Evolutionary conservation across 2,113 vertebrate genomes (phyloP).

Genomic region (Anser brachyrhynchus): DNA sequence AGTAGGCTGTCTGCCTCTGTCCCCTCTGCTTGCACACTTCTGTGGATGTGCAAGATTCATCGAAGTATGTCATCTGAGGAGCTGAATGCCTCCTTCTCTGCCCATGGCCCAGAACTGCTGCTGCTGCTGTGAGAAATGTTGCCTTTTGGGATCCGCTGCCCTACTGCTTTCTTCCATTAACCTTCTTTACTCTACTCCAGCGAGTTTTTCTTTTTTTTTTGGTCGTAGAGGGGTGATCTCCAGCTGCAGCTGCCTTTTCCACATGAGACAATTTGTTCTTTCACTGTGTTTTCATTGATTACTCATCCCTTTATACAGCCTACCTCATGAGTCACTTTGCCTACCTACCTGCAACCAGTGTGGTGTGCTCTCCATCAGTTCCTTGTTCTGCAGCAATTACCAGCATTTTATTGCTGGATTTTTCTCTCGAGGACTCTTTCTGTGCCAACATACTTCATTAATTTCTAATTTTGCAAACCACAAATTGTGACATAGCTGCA

Average conservation of each 20-base stretch:
- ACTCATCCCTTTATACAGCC: slow-evolving; percentile 30
- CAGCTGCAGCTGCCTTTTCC: not conserved
- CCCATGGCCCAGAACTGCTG: not conserved
- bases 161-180: not conserved
- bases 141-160: not conserved
- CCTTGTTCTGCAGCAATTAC: not conserved
- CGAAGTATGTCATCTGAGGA: not conserved
- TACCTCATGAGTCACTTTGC: slow-evolving; percentile 40
- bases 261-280: slow-evolving; percentile 3
- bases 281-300: slow-evolving; percentile 2
- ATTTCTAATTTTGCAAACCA: slow-evolving; percentile 20
- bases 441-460: slow-evolving; percentile 29
- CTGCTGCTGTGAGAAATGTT: not conserved
- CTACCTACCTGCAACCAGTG: not conserved
- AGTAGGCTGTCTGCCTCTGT: not conserved
- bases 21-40: not conserved
- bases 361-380: not conserved
- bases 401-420: slow-evolving; percentile 7
- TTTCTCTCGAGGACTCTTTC: not conserved
- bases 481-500: slow-evolving; percentile 5
- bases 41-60: not conserved
- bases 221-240: not conserved
- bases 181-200: not conserved
- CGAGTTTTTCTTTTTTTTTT: not conserved
- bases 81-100: not conserved